Base-by-base conservation (phyloP, 2,113 vertebrate genomes). In the Scopus umbretta region DNA sequence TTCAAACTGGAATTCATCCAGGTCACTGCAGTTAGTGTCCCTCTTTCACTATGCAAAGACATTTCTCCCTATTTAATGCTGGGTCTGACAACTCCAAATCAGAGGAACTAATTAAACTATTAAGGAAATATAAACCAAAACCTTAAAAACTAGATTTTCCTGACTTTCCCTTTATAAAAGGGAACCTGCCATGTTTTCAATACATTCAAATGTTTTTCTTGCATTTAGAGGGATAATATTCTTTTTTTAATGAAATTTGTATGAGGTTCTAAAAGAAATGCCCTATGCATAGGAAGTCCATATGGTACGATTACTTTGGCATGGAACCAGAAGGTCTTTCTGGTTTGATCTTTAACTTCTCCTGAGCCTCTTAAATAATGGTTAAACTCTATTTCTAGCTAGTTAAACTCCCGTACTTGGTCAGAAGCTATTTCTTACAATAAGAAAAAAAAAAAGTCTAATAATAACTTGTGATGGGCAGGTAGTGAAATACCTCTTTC, bases 361-460 rank as follows among this genome's bases (percentile, higher is more conserved):
- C 79, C 76, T 73, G 72, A 74, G 61, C 71, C 86, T 96, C 53
- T 80, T 96, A 91, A 97, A 84, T 72, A 81, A 67, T 56, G 83
- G 27, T 82, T 91, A 90, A 92, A 59, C 55, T 90, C 67, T 86
- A 53, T 94, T 96, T 86, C 71, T 91, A 63, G 80, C 62, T 72
- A 95, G 58, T 90, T 95, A 74, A 97, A 96, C 62, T 88, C 76
- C 68, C 86, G n/a, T 52, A 61, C 80, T 93, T 32, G 49, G 16
- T 94, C 85, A 96, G 86, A 78, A 47, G 2, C 53, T 86, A 43
- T 80, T 95, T 96, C 71, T 80, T 29, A 66, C 55, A 88, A 65
- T 34, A 45, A 56, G 29, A 47, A 32, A 94, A 95, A 96, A 59
- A 55, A 63, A 91, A 1, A 26, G 3, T 67, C n/a, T 68, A 66